These are phyloP conservation scores for Eristalis tenax DNA, from an alignment of 2,888 invertebrate genomes.

Conservation along the genomic window DNA sequence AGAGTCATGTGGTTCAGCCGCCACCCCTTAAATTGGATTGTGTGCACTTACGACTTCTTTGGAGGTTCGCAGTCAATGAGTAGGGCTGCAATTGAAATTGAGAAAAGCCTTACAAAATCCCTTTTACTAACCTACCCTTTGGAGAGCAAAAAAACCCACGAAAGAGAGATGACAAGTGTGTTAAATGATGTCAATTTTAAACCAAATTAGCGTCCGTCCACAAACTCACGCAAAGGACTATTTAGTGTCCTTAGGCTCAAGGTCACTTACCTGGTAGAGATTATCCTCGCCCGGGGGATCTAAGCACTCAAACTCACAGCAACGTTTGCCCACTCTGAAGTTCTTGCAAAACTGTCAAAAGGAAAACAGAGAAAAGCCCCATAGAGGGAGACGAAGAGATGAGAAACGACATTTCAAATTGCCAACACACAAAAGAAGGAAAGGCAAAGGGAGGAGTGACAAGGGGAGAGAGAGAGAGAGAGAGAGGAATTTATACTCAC, in stretches of 20 bases:
- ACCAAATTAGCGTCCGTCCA: too few species aligned
- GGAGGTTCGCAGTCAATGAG: too few species aligned
- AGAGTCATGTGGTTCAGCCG: too few species aligned
- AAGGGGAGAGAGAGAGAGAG: not conserved
- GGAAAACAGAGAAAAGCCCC: not conserved
- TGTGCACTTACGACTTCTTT: too few species aligned
- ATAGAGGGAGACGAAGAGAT: constrained; percentile 1
- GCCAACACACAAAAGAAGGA: not conserved
- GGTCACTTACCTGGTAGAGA: constrained; percentile 81
- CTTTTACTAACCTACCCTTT: too few species aligned
- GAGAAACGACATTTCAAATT: not conserved
- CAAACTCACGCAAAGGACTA: not conserved
- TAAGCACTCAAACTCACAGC: constrained; percentile 94
- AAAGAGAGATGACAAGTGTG: too few species aligned
- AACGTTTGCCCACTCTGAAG: constrained; percentile 91
- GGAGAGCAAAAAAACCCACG: too few species aligned
- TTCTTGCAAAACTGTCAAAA: constrained; percentile 89
- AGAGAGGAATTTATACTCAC: constrained; percentile 83
- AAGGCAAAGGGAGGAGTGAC: not conserved
- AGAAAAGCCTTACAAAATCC: too few species aligned
- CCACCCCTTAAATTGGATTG: too few species aligned
- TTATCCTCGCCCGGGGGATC: constrained; percentile 88
- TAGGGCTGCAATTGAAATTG: too few species aligned
- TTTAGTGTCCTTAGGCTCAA: not conserved
- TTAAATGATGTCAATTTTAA: too few species aligned